These are phyloP conservation scores for Drosophila recens DNA, from an alignment of 2,888 invertebrate genomes.

Conservation along the genomic window DNA sequence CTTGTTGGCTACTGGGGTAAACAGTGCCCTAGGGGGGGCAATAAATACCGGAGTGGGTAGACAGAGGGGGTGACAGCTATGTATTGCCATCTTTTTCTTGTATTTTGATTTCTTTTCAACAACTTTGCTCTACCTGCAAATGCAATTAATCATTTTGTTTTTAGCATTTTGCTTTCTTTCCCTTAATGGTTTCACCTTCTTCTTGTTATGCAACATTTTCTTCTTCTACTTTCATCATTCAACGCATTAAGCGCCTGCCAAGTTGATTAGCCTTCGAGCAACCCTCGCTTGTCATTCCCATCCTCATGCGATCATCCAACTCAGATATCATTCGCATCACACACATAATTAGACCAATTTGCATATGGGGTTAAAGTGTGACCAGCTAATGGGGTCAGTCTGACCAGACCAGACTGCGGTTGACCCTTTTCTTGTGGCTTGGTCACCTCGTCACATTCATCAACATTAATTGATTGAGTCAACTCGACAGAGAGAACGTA, in stretches of 20 bases:
- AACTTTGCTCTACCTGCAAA: conserved; percentile 26
- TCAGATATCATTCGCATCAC: conserved; percentile 29
- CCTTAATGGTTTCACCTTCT: background rate
- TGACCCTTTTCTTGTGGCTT: conserved; percentile 18
- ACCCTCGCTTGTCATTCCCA: conserved; percentile 15
- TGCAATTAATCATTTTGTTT: conserved; percentile 71
- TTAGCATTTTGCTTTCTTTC: conserved; percentile 15
- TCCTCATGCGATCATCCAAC: conserved; percentile 10
- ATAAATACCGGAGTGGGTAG: background rate
- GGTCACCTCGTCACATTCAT: conserved; percentile 13
- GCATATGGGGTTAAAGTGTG: conserved; percentile 38
- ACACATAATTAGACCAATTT: conserved; percentile 51
- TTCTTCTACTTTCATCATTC: conserved; percentile 50
- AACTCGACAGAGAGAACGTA: background rate
- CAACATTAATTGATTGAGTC: conserved; percentile 15
- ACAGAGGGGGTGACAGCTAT: background rate
- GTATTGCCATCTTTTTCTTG: background rate
- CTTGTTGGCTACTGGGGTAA: background rate
- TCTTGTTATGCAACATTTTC: background rate
- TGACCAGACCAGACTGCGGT: conserved; percentile 17
- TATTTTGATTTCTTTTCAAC: conserved; percentile 16
- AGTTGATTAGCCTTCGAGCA: conserved; percentile 22
- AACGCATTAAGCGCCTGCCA: conserved; percentile 21
- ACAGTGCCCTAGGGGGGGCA: background rate
- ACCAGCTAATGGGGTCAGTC: conserved; percentile 14